A percentile compares a stretch with the other conserved stretches of the same genome.
phyloP scores from a whole-genome alignment of 2,797 vertebrate species.

The Gastrophryne carolinensis region DNA sequence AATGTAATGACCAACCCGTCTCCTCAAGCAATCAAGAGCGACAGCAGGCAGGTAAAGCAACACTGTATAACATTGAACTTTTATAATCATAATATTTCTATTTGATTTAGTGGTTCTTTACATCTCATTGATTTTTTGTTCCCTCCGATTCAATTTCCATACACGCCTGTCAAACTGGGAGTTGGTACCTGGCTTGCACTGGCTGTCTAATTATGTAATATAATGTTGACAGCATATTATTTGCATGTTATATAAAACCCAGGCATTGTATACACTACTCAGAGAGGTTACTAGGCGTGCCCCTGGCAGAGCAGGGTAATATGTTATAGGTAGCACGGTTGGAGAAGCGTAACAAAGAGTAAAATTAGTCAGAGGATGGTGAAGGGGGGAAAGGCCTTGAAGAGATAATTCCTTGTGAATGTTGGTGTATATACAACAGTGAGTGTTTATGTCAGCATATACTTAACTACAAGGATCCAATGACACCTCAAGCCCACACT shows the following conservation, averaged over 20 bases:
- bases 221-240: slow-evolving; percentile 40
- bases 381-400: neutral
- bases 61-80: no score
- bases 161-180: neutral
- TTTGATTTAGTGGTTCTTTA: neutral
- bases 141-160: neutral
- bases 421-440: slow-evolving; percentile 29
- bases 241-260: neutral
- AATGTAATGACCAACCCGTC: no score
- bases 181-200: neutral
- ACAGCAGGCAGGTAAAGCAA: no score
- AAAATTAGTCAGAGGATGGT: neutral
- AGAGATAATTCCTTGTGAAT: slow-evolving; percentile 31
- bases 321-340: neutral
- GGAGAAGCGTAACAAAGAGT: neutral
- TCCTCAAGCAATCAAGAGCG: no score
- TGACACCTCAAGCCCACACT: slow-evolving; percentile 28
- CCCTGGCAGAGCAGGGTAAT: neutral
- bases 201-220: slow-evolving; percentile 26
- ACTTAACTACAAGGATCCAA: slow-evolving; percentile 31
- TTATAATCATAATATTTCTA: no score
- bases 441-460: slow-evolving; percentile 31
- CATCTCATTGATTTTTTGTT: neutral
- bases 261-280: neutral
- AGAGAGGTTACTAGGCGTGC: neutral